Percentiles rank a stretch among this genome's conserved stretches.
Conservation (phyloP, 37 sponge, comb jelly and placozoan genomes). For the Trichoplax adhaerens region DNA sequence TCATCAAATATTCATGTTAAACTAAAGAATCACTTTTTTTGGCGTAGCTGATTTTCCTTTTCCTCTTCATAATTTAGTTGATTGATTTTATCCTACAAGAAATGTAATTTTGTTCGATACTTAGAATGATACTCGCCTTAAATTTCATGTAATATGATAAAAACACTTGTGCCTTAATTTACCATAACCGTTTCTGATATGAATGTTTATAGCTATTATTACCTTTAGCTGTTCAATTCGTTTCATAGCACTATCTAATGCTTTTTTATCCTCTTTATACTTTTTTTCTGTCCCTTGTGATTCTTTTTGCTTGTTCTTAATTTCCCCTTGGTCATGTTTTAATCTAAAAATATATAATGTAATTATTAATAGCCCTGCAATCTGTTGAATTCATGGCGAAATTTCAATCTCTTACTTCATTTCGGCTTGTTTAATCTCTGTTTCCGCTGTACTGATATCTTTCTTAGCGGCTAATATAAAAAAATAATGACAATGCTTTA, state of each 20-base stretch:
- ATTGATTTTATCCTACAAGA: not conserved
- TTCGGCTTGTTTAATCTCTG: constrained; percentile 60
- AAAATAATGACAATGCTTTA: not conserved
- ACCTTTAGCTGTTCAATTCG: too few species aligned
- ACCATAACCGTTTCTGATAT: too few species aligned
- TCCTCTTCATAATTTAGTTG: constrained; percentile 43
- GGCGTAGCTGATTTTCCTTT: constrained; percentile 22
- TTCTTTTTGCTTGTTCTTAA: constrained; percentile 46
- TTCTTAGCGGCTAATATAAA: constrained; percentile 37
- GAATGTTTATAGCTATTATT: too few species aligned
- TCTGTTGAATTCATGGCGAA: not conserved
- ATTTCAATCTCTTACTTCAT: constrained; percentile 44
- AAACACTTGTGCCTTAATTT: too few species aligned
- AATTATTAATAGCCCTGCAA: not conserved
- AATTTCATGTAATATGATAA: too few species aligned
- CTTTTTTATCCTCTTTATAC: constrained; percentile 41
- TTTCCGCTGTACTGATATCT: constrained; percentile 43
- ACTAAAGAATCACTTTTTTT: constrained; percentile 19
- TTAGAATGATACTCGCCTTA: too few species aligned
- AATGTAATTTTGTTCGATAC: not conserved
- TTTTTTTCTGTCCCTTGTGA: constrained; percentile 36
- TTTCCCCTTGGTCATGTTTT: constrained; percentile 32
- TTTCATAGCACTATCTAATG: not conserved
- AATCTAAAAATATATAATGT: constrained; percentile 21
- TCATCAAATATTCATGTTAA: not conserved